phyloP scores from a whole-genome alignment of 1,140 invertebrate genomes.

The Bombus confusus region DNA sequence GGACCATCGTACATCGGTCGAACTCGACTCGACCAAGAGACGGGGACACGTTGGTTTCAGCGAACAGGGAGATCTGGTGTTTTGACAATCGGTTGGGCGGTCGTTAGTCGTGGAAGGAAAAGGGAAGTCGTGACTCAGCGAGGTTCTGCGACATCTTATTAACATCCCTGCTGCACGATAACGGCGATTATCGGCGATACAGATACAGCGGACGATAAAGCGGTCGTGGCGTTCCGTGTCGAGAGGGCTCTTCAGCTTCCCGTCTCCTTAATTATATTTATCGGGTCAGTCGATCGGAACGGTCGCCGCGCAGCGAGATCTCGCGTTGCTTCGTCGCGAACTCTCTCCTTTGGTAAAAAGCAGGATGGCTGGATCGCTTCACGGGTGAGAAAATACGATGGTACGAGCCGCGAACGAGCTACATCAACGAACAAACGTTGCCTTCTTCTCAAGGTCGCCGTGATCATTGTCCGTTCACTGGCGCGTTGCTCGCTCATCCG shows the following conservation, averaged over 20 bases:
- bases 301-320: slow-evolving; percentile 31
- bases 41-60: background rate
- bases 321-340: slow-evolving; percentile 41
- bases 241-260: slow-evolving; percentile 48
- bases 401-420: slow-evolving; percentile 41
- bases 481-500: slow-evolving; percentile 41
- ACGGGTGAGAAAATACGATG: slow-evolving; percentile 59
- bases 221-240: slow-evolving; percentile 48
- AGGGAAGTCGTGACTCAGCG: slow-evolving; percentile 23
- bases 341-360: slow-evolving; percentile 17
- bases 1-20: too few relatives aligned
- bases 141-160: slow-evolving; percentile 45
- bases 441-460: slow-evolving; percentile 56
- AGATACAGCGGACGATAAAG: slow-evolving; percentile 44
- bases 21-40: too few relatives aligned
- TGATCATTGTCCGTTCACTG: slow-evolving; percentile 47
- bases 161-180: slow-evolving; percentile 42
- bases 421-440: slow-evolving; percentile 57
- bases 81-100: background rate
- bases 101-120: background rate
- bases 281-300: slow-evolving; percentile 57
- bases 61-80: background rate
- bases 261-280: slow-evolving; percentile 62
- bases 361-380: slow-evolving; percentile 42
- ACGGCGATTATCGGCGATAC: slow-evolving; percentile 51